Percentiles rank a stretch among this genome's conserved stretches.
Evolutionary conservation across 2,113 vertebrate genomes (phyloP).

Genomic region (Bostrychus sinensis): DNA sequence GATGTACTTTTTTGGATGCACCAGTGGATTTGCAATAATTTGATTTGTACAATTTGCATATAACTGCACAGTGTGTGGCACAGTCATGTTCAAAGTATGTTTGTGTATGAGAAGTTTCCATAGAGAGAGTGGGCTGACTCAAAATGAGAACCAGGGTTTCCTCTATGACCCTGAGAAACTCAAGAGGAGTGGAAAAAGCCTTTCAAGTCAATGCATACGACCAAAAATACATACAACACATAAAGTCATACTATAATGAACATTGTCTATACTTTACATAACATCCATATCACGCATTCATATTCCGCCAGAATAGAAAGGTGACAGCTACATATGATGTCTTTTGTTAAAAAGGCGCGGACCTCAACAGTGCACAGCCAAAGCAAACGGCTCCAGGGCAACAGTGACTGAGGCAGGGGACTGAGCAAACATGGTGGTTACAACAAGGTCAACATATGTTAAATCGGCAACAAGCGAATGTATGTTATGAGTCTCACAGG

Average conservation of each 20-base stretch:
- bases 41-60: not conserved
- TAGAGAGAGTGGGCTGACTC: slow-evolving; percentile 65
- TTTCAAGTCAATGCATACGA: slow-evolving; percentile 35
- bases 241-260: not conserved
- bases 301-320: not conserved
- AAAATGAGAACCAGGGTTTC: slow-evolving; percentile 68
- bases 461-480: not conserved
- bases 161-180: slow-evolving; percentile 46
- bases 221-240: not conserved
- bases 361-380: slow-evolving; percentile 63
- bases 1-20: too few species aligned
- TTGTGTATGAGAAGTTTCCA: slow-evolving; percentile 75
- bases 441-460: not conserved
- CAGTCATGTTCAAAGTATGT: slow-evolving; percentile 25
- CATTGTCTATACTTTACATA: not conserved
- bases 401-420: slow-evolving; percentile 50
- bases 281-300: not conserved
- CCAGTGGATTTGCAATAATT: not conserved
- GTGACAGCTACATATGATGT: not conserved
- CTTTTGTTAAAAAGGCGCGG: slow-evolving; percentile 65
- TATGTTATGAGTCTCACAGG: not conserved
- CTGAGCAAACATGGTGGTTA: slow-evolving; percentile 21
- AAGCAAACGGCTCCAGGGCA: slow-evolving; percentile 68
- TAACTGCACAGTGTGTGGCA: slow-evolving; percentile 19
- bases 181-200: slow-evolving; percentile 68